Base-by-base conservation (phyloP, 2,113 vertebrate genomes). In the Hydrolagus affinis region DNA sequence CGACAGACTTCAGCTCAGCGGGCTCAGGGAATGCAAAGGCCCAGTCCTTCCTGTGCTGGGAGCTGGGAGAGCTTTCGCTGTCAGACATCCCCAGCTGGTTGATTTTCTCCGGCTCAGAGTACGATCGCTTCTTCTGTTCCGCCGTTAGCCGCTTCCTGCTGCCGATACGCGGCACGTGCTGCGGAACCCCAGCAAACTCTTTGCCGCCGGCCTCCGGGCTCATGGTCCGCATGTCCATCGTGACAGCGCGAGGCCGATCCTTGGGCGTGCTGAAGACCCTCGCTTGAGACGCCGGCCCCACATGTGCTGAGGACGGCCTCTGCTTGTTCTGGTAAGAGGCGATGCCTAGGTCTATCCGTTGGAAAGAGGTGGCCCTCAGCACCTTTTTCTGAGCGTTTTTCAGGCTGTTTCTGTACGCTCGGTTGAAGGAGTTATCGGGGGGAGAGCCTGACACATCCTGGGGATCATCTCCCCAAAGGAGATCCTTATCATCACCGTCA, bases 51-150 rank as follows among this genome's bases (percentile, higher is more conserved):
- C 92, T 89, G 87, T 89, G 94, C 77, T 87, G 89, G 30, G 92
- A 89, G 71, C 88, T 85, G 0, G 89, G 86, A 0, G 87, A 87
- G 0, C 89, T 90, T 85, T 95, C 95, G 0, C 86, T 76, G 0
- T 96, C 95, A 0, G 89, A 94, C 66, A 97, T 78, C 1, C 98
- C 97, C 9, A 98, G 93, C 88, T 99, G 95, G 0, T 99, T 95
- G 91, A 99, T 95, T 88, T 95, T 98, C 88, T 97, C 97, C 0
- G 98, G 98, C 91, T 99, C 98, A 0, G 98, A 99, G 90, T 96
- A 98, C 0, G 96, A 99, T 0, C 94, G 91, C 86, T 98, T 98
- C 91, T 97, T 99, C 91, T 99, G 97, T 89, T 97, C 96, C 0
- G 90, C 87, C 0, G 94, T 95, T 87, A 99, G 90, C 59, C 97